Conservation (phyloP, 2,113 vertebrate species). For the Gymnarchus niloticus region DNA sequence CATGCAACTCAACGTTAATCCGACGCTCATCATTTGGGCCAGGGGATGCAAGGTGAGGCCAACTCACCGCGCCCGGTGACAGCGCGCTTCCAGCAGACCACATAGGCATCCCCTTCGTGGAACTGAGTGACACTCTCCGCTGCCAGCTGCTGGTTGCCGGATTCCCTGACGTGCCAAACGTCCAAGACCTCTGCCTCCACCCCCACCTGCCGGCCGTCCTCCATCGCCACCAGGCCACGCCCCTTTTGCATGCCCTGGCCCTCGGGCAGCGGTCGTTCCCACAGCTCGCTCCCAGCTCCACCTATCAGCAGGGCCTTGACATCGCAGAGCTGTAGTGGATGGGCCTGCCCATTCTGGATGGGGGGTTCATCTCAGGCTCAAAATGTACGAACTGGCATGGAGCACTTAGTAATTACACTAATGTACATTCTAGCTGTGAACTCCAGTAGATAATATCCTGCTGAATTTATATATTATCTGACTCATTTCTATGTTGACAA, state of each 20-base stretch:
- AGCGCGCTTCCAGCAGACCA: slow-evolving; percentile 60
- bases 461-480: not conserved
- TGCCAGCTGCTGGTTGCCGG: slow-evolving; percentile 45
- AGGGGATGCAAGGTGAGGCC: not conserved
- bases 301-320: slow-evolving; percentile 48
- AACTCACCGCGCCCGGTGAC: slow-evolving; percentile 45
- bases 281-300: not conserved
- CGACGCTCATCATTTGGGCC: not conserved
- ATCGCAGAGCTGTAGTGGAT: slow-evolving; percentile 52
- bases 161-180: slow-evolving; percentile 60
- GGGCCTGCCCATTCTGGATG: slow-evolving; percentile 1
- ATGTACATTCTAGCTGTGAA: not conserved
- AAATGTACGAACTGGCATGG: not conserved
- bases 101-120: slow-evolving; percentile 61
- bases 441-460: not conserved
- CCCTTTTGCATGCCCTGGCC: slow-evolving; percentile 58
- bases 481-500: not conserved
- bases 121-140: slow-evolving; percentile 59
- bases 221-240: slow-evolving; percentile 43
- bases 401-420: not conserved
- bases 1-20: not conserved
- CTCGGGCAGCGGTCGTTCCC: slow-evolving; percentile 39
- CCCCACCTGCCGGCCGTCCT: slow-evolving; percentile 42
- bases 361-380: not conserved
- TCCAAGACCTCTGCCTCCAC: slow-evolving; percentile 52